These are phyloP conservation scores for Oscheius sp. DNA, from an alignment of 2,888 invertebrate species.

Conservation along the genomic window DNA sequence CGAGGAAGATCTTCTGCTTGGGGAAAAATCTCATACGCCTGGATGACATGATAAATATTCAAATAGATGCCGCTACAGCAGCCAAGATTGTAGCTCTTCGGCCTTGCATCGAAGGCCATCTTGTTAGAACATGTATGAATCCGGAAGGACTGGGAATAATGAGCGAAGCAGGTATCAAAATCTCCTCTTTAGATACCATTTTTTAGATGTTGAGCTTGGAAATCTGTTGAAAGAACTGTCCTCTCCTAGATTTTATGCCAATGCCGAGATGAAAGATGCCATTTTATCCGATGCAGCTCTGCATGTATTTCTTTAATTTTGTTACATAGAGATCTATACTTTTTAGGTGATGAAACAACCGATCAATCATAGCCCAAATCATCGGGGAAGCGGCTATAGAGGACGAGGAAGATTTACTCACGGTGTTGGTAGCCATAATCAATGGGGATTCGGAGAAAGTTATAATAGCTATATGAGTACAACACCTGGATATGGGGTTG, in stretches of 20 bases:
- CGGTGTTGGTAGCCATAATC: not conserved
- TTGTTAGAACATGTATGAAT: conserved; percentile 43
- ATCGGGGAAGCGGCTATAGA: no score
- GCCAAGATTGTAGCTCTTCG: conserved; percentile 85
- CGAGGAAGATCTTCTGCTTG: conserved; percentile 83
- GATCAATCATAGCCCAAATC: no score
- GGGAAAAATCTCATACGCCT: conserved; percentile 80
- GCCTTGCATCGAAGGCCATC: conserved; percentile 85
- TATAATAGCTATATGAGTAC: not conserved
- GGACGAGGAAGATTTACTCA: no score
- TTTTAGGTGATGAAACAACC: no score
- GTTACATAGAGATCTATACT: no score
- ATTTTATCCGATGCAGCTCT: no score
- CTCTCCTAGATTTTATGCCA: no score
- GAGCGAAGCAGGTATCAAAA: conserved; percentile 5
- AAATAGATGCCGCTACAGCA: conserved; percentile 83
- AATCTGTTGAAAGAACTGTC: no score
- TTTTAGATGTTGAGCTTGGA: no score
- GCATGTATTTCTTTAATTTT: no score
- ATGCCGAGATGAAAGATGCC: no score
- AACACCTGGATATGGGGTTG: no score
- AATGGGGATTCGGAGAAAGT: not conserved
- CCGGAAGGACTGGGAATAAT: conserved; percentile 33
- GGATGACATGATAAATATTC: conserved; percentile 90
- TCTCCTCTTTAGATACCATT: not conserved